Base-by-base conservation (phyloP, 2,888 invertebrate species). In the Polyommatus iphigenia region DNA sequence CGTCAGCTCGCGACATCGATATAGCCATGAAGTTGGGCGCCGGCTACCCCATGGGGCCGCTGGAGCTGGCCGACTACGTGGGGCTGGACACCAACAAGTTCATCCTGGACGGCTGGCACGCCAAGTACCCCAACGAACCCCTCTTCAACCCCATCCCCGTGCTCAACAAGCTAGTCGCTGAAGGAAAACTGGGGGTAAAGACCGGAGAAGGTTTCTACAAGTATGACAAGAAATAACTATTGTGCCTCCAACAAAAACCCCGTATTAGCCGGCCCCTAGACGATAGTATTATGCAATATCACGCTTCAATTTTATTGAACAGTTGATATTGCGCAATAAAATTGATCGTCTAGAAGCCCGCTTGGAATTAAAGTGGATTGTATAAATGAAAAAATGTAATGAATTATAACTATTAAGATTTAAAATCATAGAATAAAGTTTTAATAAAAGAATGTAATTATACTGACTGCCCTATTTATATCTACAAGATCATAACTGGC, bases 1-100 rank as follows among this genome's bases (percentile, higher is more conserved):
- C 96, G 0, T 94, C 96, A 4, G 95, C 96, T 0, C 90, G 94
- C 80, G 98, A 98, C 88, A 97, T 98, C 79, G 98, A 98, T 85
- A 96, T 95, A 13, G 98, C 98, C 0, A 98, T 98, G 98, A 98
- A 98, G 88, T 91, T 98, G 1, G 98, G 98, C 7, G 97, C 98
- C 18, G 97, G 97, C 0, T 96, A 98, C 89, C 98, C 98, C 6
- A 98, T 98, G 98, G 98, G 98, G 4, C 98, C 98, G 0, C 95
- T 98, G 80, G 97, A 98, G 89, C 90, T 98, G 71, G 92, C 96
- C 1, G 98, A 98, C 91, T 98, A 97, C 88, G 97, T 97, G 0
- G 98, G 98, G 0, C 91, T 97, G 18, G 98, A 98, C 87, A 97
- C 97, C 6, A 95, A 95, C 79, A 94, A 96, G 85, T 96, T 96